Base-by-base conservation (phyloP, 2,888 invertebrate genomes). In the Rhingia rostrata region DNA sequence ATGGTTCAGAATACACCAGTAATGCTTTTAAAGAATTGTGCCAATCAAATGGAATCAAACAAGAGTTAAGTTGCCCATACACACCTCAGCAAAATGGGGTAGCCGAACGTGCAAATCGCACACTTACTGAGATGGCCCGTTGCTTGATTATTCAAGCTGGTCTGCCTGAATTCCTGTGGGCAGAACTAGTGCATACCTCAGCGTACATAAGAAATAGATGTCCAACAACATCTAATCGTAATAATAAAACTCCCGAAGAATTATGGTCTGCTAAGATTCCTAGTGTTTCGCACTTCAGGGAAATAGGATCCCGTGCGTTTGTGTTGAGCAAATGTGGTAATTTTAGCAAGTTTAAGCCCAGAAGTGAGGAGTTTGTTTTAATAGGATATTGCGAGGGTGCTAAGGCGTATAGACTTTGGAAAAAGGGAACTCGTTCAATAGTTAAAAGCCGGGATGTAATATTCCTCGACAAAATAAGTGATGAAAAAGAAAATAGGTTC, bases 1-100 rank as follows among this genome's bases (percentile, higher is more conserved):
- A 56, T 56, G 67, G 56, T 4, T 43, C 43, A 14, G 67, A 67
- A 54, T 41, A 41, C 7, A 51, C 12, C 0, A 64, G 22, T 12
- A 41, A 12, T 5, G 5, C 2, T n/a, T 49, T 63, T 14, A 35
- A 10, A 12, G 1, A 37, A n/a, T 22, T 49, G 0, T 37, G 49
- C 6, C 1, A 10, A 12, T 22, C 9, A n/a, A 39, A 56, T 22
- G 56, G 56, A 4, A 39, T 56, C 6, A 56, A 39, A 5, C 58
- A 41, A 39, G 41, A 58, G 32, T 22, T 43, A 4, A 32, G 14
- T 30, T 39, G 0, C 4, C n/a, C 47, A 4, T 37, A 47, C 39
- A 56, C 45, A 22, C 22, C 22, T 22, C 22, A 22, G 22, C 22
- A 22, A 22, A 22, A 22, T 22, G 22, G 22, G 22, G 22, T 22